Conservation (phyloP, 2,797 vertebrate species). For the Syncerus caffer region DNA sequence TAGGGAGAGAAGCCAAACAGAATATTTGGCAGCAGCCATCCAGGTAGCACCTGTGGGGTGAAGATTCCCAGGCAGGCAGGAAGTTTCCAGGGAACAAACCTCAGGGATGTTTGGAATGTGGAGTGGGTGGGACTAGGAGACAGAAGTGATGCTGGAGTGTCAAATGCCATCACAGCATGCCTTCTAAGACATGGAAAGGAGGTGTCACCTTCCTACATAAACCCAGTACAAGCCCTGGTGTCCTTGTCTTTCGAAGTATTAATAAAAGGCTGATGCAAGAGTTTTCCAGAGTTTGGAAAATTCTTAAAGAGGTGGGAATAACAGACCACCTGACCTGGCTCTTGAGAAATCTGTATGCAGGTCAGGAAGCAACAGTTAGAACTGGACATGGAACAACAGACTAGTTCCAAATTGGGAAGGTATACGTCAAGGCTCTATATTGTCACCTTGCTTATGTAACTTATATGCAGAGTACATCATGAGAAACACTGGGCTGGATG, state of each 20-base stretch:
- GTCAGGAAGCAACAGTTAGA: neutral
- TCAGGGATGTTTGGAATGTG: neutral
- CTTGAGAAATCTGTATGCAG: neutral
- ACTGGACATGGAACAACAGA: neutral
- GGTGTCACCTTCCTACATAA: neutral
- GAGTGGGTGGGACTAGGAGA: fast-evolving
- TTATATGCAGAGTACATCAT: neutral
- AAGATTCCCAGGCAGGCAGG: no score
- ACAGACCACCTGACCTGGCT: neutral
- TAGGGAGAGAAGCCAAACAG: neutral
- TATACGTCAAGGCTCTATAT: neutral
- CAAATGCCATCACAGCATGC: fast-evolving
- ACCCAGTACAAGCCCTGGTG: neutral
- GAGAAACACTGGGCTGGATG: neutral
- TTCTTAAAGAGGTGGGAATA: neutral
- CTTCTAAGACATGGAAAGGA: neutral
- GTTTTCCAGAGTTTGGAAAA: neutral
- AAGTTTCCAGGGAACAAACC: no score
- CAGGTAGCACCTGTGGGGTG: fast-evolving
- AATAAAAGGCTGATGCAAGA: neutral
- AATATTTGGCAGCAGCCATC: neutral
- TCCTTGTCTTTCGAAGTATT: neutral
- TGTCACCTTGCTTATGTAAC: neutral
- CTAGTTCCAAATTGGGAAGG: neutral
- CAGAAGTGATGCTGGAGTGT: fast-evolving